Base-by-base conservation (phyloP, 2,797 vertebrate genomes). In the Pelobates cultripes region DNA sequence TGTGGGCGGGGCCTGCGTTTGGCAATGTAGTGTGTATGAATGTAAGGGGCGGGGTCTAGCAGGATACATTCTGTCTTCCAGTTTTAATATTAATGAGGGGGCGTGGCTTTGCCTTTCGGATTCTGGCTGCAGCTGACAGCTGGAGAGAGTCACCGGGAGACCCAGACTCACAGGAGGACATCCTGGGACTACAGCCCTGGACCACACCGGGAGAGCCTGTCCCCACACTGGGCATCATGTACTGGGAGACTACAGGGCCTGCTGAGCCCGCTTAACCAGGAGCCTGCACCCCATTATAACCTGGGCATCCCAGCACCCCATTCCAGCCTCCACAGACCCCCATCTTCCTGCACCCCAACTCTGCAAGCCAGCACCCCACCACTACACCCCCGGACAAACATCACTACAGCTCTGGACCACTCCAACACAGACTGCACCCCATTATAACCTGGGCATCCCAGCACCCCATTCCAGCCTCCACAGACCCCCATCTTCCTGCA, bases 101-200 rank as follows among this genome's bases (percentile, higher is more conserved):
- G 64, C 45, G 64, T 9, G 43, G 7, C 7, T 6, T 15, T 3
- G 28, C 8, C 4, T 66, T 43, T 42, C 53, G 53, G 14, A 69
- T 40, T 73, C 81, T 1, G 42, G 63, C 74, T 73, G 75, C 75
- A 4, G 47, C 75, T 83, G 75, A 78, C 81, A 83, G 81, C 81
- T 83, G 75, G 17, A 68, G 60, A 66, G 61, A 83, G 64, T 78
- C 61, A 61, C 76, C 70, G 75, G 75, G 81, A 83, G 75, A 83
- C 9, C 14, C 70, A n/a, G 76, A 66, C 61, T 9, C 15, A 45
- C 45, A 12, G 44, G 51, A 17, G 79, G 47, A 75, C n/a, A 42
- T 8, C 73, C 43, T 66, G 42, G 55, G 75, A n/a, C 43, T 43
- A 15, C 4, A 40, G 72, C 7, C 68, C 28, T 8, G 41, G 13